Base-by-base conservation (phyloP, 2,113 vertebrate species). In the Hemibates koningsi region DNA sequence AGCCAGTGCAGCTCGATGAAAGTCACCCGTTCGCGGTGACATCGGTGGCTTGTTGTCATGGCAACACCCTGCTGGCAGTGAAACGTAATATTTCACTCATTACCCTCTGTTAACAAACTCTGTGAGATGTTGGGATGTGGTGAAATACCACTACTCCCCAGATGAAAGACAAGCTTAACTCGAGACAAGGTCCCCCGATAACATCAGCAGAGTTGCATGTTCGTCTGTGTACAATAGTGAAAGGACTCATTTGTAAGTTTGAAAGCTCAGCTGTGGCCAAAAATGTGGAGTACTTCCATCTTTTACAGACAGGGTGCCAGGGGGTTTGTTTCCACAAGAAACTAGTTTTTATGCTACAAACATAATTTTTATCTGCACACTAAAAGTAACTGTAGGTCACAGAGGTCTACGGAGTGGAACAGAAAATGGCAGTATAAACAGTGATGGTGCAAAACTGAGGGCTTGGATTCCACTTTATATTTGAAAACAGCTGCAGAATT, bases 41-140 rank as follows among this genome's bases (percentile, higher is more conserved):
- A 38, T 99, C 98, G 0, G 98, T 99, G 83, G 98, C 98, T 89
- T 99, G 98, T 96, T 99, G 98, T 97, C 98, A 99, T 93, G 99
- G 99, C 94, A 99, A 98, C 96, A 99, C 98, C 2, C 97, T 99
- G 82, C 96, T 99, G 94, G 98, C 98, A 86, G 94, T 99, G 61
- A 98, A 98, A 94, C 95, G 98, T 99, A 97, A 98, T 98, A 97
- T 95, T 83, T 93, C 29, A 36, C 91, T 91, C 89, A 91, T 94
- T 95, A 92, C 63, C 27, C 59, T 92, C 91, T 88, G 83, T 90
- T 94, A 91, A 90, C 63, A 85, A 90, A 91, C 84, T 86, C 78
- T 84, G 82, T 32, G 82, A 80, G 57, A 91, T 89, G 88, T 82
- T 79, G 66, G 79, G 92, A 82, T 43, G 92, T 85, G 82, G 61